Conservation (phyloP, 2,113 vertebrate genomes). For the Pedionomus torquatus region DNA sequence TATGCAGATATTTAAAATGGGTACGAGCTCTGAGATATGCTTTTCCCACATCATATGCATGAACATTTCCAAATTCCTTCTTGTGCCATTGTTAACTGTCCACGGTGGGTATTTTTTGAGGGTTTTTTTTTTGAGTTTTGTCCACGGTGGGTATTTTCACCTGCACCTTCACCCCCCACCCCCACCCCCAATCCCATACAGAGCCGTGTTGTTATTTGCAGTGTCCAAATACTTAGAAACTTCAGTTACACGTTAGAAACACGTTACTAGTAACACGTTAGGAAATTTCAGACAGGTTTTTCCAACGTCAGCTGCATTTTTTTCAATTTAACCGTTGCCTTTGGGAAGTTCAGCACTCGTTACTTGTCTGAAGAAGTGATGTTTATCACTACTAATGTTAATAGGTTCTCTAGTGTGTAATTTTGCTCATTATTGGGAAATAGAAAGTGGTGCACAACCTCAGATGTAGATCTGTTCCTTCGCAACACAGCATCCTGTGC, state of each 20-base stretch:
- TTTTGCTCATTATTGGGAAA: neutral
- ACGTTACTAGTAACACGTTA: rapidly evolving
- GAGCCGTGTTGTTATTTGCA: neutral
- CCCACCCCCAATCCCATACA: too few species aligned
- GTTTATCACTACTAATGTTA: neutral
- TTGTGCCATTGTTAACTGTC: neutral
- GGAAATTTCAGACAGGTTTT: neutral
- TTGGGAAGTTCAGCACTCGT: neutral
- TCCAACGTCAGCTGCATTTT: rapidly evolving
- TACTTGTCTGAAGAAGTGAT: neutral
- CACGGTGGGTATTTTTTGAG: neutral
- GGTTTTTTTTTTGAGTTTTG: too few species aligned
- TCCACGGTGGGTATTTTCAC: neutral
- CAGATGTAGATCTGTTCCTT: neutral
- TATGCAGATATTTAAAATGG: rapidly evolving
- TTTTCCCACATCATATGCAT: neutral
- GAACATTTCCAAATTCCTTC: neutral
- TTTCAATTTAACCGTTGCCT: neutral
- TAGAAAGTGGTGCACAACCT: neutral
- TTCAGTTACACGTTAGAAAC: neutral
- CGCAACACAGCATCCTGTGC: rapidly evolving
- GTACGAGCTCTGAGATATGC: rapidly evolving
- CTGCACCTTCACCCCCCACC: neutral
- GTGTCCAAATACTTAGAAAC: neutral
- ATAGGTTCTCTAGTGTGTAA: rapidly evolving